Evolutionary conservation across 2,888 invertebrate genomes (phyloP), one percentile per base, ranked within the genome.

Genomic region (Habrosyne pyritoides): DNA sequence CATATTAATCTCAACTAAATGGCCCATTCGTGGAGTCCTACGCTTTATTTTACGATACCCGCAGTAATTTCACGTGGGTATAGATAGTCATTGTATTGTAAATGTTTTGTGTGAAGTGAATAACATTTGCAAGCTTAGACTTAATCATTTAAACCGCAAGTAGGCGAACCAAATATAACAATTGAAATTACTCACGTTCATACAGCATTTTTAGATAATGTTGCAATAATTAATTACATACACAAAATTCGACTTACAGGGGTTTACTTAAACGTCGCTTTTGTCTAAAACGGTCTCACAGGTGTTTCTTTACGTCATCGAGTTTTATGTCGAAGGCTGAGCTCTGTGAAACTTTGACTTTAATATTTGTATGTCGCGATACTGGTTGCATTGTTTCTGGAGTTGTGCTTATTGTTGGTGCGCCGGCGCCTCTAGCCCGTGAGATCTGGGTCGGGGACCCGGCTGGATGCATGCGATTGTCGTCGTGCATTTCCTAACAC

Each of bases 371-470:
- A 28, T 50, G 87, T 88, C 89, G 85, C 79, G 87, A 84, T 84
- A 84, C 77, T 65, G 75, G 75, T 64, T 64, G 83, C 83, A 90
- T 91, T 90, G 91, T 91, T 81, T 83, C 80, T 78, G 78, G 79
- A 75, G 73, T 74, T 28, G 75, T 73, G 80, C 71, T 79, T 75
- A 88, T 88, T 88, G 86, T 89, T 75, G 76, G 64, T 62, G 60
- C 69, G 76, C 70, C 75, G 72, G 69, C 70, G 65, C 71, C 75
- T 67, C 78, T 78, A 78, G 73, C 82, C 73, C 91, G 90, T 91
- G 91, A 81, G 91, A 91, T 91, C 88, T 89, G 78, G 91, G 91
- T 91, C 91, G 89, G 81, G 83, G 86, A 80, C 84, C 77, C 74
- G 64, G 68, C 73, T 75, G 76, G 77, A 74, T 70, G 66, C 61